A percentile compares a stretch with the other conserved stretches of the same genome.
These are phyloP conservation scores for Eupithecia insigniata DNA, from an alignment of 2,888 invertebrate genomes.

Conservation along the genomic window DNA sequence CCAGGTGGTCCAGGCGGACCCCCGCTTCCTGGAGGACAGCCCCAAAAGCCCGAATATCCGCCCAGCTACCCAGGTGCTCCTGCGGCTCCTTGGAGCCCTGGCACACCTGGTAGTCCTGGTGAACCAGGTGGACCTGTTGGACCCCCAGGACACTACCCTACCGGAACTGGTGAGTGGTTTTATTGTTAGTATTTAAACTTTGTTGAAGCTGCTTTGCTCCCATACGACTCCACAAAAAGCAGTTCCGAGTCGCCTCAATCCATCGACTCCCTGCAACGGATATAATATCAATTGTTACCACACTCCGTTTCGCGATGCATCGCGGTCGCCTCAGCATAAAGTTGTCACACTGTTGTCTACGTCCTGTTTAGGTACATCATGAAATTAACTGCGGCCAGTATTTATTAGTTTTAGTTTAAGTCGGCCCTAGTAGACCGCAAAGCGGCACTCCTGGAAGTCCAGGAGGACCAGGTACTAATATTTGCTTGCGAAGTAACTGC, in stretches of 20 bases:
- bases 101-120: conserved; percentile 42
- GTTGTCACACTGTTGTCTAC: neutral
- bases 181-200: too few relatives aligned
- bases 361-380: neutral
- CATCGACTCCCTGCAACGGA: too few relatives aligned
- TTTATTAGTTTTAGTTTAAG: neutral
- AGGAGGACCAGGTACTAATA: neutral
- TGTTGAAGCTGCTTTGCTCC: too few relatives aligned
- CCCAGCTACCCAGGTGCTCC: conserved; percentile 48
- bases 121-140: conserved; percentile 30
- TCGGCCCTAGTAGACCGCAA: neutral
- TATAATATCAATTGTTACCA: too few relatives aligned
- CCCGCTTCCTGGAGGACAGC: conserved; percentile 49
- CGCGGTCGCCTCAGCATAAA: too few relatives aligned
- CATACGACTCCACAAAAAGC: too few relatives aligned
- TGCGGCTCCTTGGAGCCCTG: conserved; percentile 39
- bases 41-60: neutral
- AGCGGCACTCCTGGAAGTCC: neutral
- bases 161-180: too few relatives aligned
- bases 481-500: neutral
- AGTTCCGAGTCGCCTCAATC: too few relatives aligned
- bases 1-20: conserved; percentile 19
- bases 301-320: too few relatives aligned
- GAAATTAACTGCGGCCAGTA: neutral
- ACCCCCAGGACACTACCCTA: conserved; percentile 43